Percentiles rank a stretch among this genome's conserved stretches.
Conservation (phyloP, 1,140 invertebrate genomes). For the Adelges cooleyi region DNA sequence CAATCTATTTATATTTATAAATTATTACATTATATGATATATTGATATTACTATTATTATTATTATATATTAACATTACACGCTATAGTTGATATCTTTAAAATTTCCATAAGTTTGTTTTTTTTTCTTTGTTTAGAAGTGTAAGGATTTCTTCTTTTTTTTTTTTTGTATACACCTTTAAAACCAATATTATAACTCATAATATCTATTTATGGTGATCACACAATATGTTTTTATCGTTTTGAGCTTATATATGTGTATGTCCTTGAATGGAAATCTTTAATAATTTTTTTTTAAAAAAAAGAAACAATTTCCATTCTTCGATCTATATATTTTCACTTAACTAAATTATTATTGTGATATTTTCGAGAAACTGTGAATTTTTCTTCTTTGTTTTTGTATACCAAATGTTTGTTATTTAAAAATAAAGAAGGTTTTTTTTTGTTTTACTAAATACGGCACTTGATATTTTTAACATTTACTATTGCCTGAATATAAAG, state of each 20-base stretch:
- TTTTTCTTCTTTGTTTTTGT: constrained; percentile 17
- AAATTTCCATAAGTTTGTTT: not conserved
- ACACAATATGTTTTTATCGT: not conserved
- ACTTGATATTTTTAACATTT: too few relatives aligned
- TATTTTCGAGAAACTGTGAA: not conserved
- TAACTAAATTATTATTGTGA: constrained; percentile 23
- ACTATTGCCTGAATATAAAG: too few relatives aligned
- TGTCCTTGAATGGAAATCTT: not conserved
- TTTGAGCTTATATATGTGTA: not conserved
- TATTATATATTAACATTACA: constrained; percentile 1
- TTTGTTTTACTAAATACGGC: constrained; percentile 1
- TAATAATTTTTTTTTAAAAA: not conserved
- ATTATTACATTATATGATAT: too few relatives aligned
- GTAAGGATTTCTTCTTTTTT: not conserved
- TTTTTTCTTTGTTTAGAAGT: not conserved
- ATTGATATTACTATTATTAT: too few relatives aligned
- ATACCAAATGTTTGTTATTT: constrained; percentile 11
- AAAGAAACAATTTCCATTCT: too few relatives aligned
- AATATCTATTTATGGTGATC: not conserved
- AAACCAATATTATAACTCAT: not conserved
- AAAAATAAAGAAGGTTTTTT: constrained; percentile 15
- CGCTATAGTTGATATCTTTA: not conserved
- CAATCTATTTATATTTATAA: not conserved
- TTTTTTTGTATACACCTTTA: not conserved
- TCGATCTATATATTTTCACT: not conserved